Evolutionary conservation across 2,113 vertebrate species (phyloP).

Genomic region (Boleophthalmus pectinirostris): DNA sequence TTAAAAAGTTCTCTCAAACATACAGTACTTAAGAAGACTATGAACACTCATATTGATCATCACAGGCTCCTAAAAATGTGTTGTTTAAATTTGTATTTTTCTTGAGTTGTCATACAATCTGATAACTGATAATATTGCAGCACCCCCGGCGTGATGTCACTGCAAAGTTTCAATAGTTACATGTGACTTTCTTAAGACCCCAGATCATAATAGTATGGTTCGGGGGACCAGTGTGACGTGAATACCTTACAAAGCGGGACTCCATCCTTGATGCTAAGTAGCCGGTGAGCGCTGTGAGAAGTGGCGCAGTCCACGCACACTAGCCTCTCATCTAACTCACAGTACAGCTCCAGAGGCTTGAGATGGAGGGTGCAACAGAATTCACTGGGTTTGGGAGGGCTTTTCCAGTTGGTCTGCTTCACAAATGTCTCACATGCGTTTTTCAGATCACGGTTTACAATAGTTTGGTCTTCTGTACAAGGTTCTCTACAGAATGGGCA

Average conservation of each 20-base stretch:
- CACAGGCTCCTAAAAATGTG: no score
- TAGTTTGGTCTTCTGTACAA: constrained; percentile 34
- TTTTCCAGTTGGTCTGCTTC: constrained; percentile 16
- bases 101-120: no score
- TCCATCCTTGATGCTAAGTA: constrained; percentile 41
- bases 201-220: no score
- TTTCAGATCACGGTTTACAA: constrained; percentile 63
- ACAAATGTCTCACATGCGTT: constrained; percentile 61
- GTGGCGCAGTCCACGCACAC: constrained; percentile 74
- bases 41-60: no score
- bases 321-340: constrained; percentile 72
- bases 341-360: constrained; percentile 73
- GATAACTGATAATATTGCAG: no score
- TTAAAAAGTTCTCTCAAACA: no score
- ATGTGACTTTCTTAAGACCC: no score
- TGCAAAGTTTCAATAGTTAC: no score
- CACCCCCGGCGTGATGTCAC: no score
- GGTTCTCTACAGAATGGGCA: constrained; percentile 68
- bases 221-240: neutral
- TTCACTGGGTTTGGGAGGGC: neutral
- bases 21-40: no score
- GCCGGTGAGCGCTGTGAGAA: constrained; percentile 58
- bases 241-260: constrained; percentile 62
- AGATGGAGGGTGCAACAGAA: constrained; percentile 64
- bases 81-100: no score